These are phyloP conservation scores for Andrena dorsata DNA, from an alignment of 2,888 invertebrate genomes.

Conservation along the genomic window DNA sequence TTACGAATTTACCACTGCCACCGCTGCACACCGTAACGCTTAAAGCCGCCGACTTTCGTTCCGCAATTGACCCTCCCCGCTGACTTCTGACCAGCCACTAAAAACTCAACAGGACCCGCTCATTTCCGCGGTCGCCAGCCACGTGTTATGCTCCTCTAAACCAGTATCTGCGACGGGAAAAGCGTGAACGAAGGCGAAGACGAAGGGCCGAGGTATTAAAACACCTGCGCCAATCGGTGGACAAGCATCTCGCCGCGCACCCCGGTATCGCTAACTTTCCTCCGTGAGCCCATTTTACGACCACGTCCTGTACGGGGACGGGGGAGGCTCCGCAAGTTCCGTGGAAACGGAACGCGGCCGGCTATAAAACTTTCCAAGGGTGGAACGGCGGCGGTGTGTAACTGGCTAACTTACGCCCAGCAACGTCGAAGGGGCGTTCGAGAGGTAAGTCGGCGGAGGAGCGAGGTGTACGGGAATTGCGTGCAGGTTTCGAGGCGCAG, in stretches of 20 bases:
- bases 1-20: too few species aligned
- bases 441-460: neutral
- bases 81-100: neutral
- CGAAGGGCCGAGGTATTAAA: constrained; percentile 24
- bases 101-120: neutral
- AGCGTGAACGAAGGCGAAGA: constrained; percentile 1
- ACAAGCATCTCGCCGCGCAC: neutral
- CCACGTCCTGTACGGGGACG: neutral
- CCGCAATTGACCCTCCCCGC: too few species aligned
- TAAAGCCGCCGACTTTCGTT: too few species aligned
- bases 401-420: constrained; percentile 6
- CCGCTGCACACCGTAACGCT: too few species aligned
- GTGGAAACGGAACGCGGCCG: constrained; percentile 17
- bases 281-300: constrained; percentile 19
- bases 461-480: neutral
- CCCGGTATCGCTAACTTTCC: constrained; percentile 3
- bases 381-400: neutral
- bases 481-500: neutral
- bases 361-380: constrained; percentile 17
- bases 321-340: neutral
- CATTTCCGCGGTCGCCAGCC: neutral
- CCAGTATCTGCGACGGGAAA: constrained; percentile 6
- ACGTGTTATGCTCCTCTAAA: neutral
- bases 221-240: constrained; percentile 34
- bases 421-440: neutral